Evolutionary conservation across 2,113 vertebrate species (phyloP).

Genomic region (Columba janthina): DNA sequence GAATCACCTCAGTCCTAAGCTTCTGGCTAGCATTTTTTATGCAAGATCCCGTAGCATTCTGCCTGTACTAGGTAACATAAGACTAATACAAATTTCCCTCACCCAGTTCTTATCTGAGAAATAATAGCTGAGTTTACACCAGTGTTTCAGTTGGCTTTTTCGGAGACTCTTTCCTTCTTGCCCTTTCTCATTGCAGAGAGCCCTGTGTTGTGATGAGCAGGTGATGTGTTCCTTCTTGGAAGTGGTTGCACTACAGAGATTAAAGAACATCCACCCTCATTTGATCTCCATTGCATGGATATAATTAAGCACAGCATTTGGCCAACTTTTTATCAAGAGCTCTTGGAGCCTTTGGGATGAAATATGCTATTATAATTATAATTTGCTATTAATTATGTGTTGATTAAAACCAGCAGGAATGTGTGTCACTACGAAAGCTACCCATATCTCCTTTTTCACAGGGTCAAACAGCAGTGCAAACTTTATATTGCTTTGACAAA

Average conservation of each 20-base stretch:
- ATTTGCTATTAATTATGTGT: constrained; percentile 52
- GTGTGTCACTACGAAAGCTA: background rate
- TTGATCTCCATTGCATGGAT: background rate
- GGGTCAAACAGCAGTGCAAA: background rate
- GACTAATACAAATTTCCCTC: background rate
- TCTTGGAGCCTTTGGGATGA: constrained; percentile 11
- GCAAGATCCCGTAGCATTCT: background rate
- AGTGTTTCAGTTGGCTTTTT: background rate
- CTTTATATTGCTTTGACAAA: background rate
- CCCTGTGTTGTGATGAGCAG: background rate
- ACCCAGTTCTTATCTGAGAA: background rate
- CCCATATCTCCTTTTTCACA: background rate
- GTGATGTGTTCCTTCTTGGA: background rate
- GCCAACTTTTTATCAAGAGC: background rate
- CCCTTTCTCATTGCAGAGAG: background rate
- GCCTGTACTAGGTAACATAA: background rate
- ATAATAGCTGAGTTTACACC: background rate
- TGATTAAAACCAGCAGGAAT: constrained; percentile 54
- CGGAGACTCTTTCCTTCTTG: background rate
- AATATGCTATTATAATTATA: constrained; percentile 29
- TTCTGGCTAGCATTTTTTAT: background rate
- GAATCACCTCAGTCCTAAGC: background rate
- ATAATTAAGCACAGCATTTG: constrained; percentile 27
- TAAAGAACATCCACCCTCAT: background rate
- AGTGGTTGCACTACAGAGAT: background rate